These are phyloP conservation scores for Sphaeridia pumilis DNA, from an alignment of 2,888 invertebrate genomes.

Conservation along the genomic window DNA sequence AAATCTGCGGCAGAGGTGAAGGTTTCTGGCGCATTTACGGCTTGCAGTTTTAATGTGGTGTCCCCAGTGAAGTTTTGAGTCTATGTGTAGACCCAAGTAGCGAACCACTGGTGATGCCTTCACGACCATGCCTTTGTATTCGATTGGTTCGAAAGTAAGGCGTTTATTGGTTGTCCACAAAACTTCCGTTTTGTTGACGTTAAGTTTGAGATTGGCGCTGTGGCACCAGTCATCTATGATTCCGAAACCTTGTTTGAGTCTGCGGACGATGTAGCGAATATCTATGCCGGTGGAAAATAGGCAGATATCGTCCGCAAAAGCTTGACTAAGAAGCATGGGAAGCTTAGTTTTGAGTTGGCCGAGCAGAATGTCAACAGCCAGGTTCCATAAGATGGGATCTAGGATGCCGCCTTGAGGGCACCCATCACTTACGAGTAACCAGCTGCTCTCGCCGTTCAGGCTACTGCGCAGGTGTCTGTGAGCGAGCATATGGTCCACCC, in stretches of 20 bases:
- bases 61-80: slow-evolving; percentile 16
- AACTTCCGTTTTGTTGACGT: not conserved
- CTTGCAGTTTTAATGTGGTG: slow-evolving; percentile 3
- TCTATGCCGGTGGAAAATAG: slow-evolving; percentile 5
- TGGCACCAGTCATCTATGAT: not conserved
- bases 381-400: slow-evolving; percentile 37
- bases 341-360: slow-evolving; percentile 10
- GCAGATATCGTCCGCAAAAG: slow-evolving; percentile 20
- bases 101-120: too few relatives aligned
- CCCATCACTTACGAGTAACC: slow-evolving; percentile 19
- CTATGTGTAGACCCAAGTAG: slow-evolving; percentile 21
- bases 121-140: too few relatives aligned
- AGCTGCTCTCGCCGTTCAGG: not conserved
- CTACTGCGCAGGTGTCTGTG: not conserved
- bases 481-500: slow-evolving; percentile 17
- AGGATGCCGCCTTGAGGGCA: slow-evolving; percentile 37
- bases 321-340: slow-evolving; percentile 14
- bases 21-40: not conserved
- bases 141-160: too few relatives aligned
- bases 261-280: not conserved
- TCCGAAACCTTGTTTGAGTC: not conserved
- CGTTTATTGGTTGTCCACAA: too few relatives aligned
- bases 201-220: not conserved
- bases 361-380: slow-evolving; percentile 35
- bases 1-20: slow-evolving; percentile 16